Base-by-base conservation (phyloP, 2,113 vertebrate genomes). In the Rattus norvegicus region DNA sequence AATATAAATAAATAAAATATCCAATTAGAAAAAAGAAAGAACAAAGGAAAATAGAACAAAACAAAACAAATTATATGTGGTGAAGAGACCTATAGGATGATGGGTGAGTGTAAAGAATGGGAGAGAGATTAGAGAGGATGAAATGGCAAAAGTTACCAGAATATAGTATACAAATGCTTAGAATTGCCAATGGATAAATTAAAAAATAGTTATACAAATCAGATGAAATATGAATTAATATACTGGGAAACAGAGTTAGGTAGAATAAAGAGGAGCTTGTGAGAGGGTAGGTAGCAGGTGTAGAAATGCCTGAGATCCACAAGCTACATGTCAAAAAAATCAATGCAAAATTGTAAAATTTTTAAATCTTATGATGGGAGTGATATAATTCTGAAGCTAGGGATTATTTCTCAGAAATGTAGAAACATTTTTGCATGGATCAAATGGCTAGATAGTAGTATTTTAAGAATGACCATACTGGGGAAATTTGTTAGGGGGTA, bases 241-340 rank as follows among this genome's bases (percentile, higher is more conserved):
- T 84, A 63, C 9, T 83, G 22, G n/a, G 24, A 63, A 84, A 12
- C 4, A 63, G n/a, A 7, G n/a, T 8, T 84, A n/a, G 17, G 24
- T 10, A 26, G 3, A 81, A n/a, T 12, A 63, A 43, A 28, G 13
- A 63, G 12, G 19, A 7, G 10, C 1, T 11, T 13, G 9, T n/a
- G 2, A 59, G 11, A 56, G 33, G 5, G 5, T 59, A 39, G 22
- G n/a, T n/a, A n/a, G n/a, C 36, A 22, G 0, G 26, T 1, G 2
- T 5, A 36, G 52, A 36, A 80, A 80, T 56, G 19, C 19, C 52
- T 61, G 36, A 26, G 13, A 63, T 84, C 20, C 11, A 16, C 7
- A 28, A 30, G 10, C 12, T 2, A 16, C n/a, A 63, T 16, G 11
- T 28, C 33, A 63, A 43, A 26, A 84, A 83, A 39, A 26, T 14